Percentiles rank a stretch among this genome's conserved stretches.
Conservation (phyloP, 2,797 vertebrate genomes). For the Gastrophryne carolinensis region DNA sequence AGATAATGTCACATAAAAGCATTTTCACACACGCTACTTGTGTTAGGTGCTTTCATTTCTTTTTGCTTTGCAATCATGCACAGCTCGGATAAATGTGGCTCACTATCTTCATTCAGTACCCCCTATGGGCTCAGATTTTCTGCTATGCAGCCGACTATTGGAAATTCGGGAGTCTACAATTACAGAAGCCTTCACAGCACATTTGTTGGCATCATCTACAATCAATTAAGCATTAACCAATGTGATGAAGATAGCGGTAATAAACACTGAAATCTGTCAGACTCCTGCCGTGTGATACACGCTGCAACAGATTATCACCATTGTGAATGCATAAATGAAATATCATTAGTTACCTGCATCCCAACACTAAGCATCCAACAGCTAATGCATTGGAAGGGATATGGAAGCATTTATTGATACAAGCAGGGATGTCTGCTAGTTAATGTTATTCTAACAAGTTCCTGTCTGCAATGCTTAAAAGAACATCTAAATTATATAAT, state of each 20-base stretch:
- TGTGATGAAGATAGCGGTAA: slow-evolving; percentile 53
- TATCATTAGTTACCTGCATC: not conserved
- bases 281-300: slow-evolving; percentile 28
- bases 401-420: not conserved
- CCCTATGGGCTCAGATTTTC: slow-evolving; percentile 41
- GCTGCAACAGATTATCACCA: not conserved
- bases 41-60: slow-evolving; percentile 42
- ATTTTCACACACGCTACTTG: slow-evolving; percentile 21
- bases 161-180: slow-evolving; percentile 38
- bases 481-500: no score
- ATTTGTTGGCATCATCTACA: slow-evolving; percentile 48
- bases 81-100: slow-evolving; percentile 48
- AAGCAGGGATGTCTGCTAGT: not conserved
- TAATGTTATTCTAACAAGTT: no score
- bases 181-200: slow-evolving; percentile 48
- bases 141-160: slow-evolving; percentile 52
- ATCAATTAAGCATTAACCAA: slow-evolving; percentile 58
- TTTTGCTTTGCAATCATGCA: slow-evolving; percentile 47
- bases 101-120: slow-evolving; percentile 52
- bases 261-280: slow-evolving; percentile 55
- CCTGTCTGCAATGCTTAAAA: no score
- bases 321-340: slow-evolving; percentile 19
- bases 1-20: slow-evolving; percentile 53
- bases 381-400: not conserved
- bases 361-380: not conserved